phyloP scores from a whole-genome alignment of 2,797 vertebrate genomes.

The Gastrophryne carolinensis region DNA sequence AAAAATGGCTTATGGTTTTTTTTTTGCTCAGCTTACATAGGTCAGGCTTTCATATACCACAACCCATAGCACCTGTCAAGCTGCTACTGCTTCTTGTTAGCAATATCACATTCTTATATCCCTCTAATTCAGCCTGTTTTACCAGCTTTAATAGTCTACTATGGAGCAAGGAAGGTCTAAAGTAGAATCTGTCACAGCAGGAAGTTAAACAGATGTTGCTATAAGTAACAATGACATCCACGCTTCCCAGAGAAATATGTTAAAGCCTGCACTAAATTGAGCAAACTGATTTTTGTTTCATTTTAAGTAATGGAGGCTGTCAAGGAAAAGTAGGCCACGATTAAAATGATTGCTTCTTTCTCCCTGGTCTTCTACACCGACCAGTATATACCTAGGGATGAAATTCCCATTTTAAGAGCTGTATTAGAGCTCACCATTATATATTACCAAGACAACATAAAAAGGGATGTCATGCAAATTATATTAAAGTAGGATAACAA shows the following conservation, averaged over 20 bases:
- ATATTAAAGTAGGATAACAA: conserved; percentile 15
- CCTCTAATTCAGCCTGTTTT: too few species aligned
- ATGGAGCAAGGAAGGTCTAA: not conserved
- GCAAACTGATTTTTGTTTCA: conserved; percentile 7
- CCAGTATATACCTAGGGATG: not conserved
- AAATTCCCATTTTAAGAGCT: not conserved
- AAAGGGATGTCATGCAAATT: conserved; percentile 1
- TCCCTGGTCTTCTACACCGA: conserved; percentile 27
- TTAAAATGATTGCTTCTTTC: conserved; percentile 16
- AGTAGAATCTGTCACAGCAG: not conserved
- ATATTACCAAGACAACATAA: not conserved
- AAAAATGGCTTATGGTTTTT: too few species aligned
- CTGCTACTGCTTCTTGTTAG: too few species aligned
- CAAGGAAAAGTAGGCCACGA: conserved; percentile 39
- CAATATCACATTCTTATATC: too few species aligned
- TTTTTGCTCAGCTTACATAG: too few species aligned
- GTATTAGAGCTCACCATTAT: not conserved
- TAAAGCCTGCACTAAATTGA: not conserved
- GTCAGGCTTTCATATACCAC: too few species aligned
- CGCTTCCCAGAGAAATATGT: not conserved
- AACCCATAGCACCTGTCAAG: too few species aligned
- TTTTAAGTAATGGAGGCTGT: conserved; percentile 45
- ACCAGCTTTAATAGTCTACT: too few species aligned
- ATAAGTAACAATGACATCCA: not conserved
- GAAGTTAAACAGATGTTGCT: not conserved